Conservation (phyloP, 2,888 invertebrate genomes). For the Rhagonycha lutea region DNA sequence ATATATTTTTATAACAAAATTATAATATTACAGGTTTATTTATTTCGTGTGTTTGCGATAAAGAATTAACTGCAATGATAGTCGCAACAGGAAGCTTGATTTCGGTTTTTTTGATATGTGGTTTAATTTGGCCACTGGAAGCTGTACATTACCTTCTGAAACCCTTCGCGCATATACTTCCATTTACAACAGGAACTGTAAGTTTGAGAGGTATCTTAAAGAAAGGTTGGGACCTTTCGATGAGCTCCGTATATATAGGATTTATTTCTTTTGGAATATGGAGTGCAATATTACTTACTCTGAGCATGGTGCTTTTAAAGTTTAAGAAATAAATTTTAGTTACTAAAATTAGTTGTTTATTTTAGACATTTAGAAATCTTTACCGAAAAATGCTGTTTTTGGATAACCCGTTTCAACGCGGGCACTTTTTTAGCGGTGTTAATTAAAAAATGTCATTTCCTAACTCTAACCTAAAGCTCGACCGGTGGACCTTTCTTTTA, state of each 20-base stretch:
- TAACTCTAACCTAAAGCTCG: too few relatives aligned
- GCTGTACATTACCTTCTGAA: conserved; percentile 78
- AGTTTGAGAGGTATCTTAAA: conserved; percentile 84
- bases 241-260: conserved; percentile 78
- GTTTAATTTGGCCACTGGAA: conserved; percentile 94
- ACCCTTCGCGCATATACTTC: conserved; percentile 71
- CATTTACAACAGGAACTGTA: conserved; percentile 87
- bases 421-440: too few relatives aligned
- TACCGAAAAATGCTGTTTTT: too few relatives aligned
- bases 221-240: conserved; percentile 76
- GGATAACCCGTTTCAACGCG: too few relatives aligned
- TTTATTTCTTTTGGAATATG: conserved; percentile 79
- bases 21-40: conserved; percentile 77
- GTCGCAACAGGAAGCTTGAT: conserved; percentile 83
- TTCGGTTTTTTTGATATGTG: conserved; percentile 84
- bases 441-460: too few relatives aligned
- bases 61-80: conserved; percentile 82
- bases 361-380: too few relatives aligned
- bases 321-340: conserved; percentile 67
- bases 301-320: conserved; percentile 76
- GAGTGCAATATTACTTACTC: conserved; percentile 76
- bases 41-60: conserved; percentile 78
- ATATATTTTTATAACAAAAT: not conserved
- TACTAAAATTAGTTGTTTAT: not conserved
- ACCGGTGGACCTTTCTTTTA: too few relatives aligned